These are phyloP conservation scores for Pholis gunnellus DNA, from an alignment of 2,113 vertebrate species.

Conservation along the genomic window DNA sequence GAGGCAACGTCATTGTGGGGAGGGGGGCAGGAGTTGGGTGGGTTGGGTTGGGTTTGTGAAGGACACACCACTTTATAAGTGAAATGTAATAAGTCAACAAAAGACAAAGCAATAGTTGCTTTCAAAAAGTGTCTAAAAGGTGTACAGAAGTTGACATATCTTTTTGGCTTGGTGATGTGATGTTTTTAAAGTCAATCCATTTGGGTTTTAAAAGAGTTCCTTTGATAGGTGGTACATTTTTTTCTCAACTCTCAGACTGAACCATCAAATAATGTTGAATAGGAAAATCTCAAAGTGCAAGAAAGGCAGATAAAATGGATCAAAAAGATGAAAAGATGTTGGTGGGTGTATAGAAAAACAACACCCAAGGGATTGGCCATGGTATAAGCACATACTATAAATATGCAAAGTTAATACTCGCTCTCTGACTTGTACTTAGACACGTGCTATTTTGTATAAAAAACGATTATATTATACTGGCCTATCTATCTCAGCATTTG, in stretches of 20 bases:
- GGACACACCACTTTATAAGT: neutral
- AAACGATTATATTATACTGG: neutral
- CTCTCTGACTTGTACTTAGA: neutral
- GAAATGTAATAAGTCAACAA: neutral
- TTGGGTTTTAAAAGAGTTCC: neutral
- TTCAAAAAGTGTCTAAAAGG: neutral
- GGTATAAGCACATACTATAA: neutral
- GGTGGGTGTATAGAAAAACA: neutral
- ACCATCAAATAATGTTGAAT: neutral
- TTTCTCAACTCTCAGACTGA: neutral
- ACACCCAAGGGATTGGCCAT: neutral
- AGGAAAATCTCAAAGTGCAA: neutral
- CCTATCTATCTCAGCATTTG: neutral
- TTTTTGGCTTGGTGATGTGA: neutral
- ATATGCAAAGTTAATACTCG: neutral
- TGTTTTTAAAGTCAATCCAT: neutral
- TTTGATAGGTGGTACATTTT: neutral
- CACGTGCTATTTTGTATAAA: neutral
- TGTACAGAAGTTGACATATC: neutral
- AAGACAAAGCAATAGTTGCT: neutral
- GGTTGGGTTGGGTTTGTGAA: neutral
- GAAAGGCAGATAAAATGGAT: neutral
- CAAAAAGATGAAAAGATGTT: neutral
- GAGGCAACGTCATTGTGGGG: neutral
- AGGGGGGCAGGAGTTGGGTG: conserved; percentile 10